Conservation (phyloP, 1,140 invertebrate species). For the Planococcus citri region DNA sequence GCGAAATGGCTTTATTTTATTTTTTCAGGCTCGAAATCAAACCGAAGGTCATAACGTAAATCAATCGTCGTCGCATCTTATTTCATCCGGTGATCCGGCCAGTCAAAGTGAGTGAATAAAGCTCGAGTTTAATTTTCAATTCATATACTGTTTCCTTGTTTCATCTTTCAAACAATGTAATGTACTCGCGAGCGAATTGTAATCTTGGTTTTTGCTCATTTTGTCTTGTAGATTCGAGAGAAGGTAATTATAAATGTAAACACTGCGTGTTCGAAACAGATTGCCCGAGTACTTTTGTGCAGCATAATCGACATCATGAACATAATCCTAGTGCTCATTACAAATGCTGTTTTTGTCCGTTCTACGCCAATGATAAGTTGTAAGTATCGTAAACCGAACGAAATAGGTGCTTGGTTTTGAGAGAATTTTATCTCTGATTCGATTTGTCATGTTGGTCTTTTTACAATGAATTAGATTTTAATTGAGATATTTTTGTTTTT, state of each 20-base stretch:
- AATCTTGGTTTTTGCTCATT: not conserved
- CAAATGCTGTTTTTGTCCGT: slow-evolving; percentile 70
- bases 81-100: not conserved
- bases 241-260: slow-evolving; percentile 38
- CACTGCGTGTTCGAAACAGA: slow-evolving; percentile 61
- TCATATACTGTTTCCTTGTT: too few species aligned
- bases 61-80: not conserved
- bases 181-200: too few species aligned
- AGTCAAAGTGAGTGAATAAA: not conserved
- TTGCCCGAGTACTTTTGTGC: slow-evolving; percentile 32
- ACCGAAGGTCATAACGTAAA: not conserved
- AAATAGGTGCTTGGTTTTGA: too few species aligned
- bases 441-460: too few species aligned
- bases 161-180: too few species aligned
- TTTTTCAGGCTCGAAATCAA: not conserved
- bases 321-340: slow-evolving; percentile 52
- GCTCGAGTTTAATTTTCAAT: too few species aligned
- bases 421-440: too few species aligned
- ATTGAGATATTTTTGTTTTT: too few species aligned
- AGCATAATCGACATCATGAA: slow-evolving; percentile 59
- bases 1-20: too few species aligned
- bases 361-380: slow-evolving; percentile 50
- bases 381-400: too few species aligned
- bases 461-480: too few species aligned
- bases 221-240: slow-evolving; percentile 8